Conservation (phyloP, 2,888 invertebrate genomes). For the Oscheius sp. region DNA sequence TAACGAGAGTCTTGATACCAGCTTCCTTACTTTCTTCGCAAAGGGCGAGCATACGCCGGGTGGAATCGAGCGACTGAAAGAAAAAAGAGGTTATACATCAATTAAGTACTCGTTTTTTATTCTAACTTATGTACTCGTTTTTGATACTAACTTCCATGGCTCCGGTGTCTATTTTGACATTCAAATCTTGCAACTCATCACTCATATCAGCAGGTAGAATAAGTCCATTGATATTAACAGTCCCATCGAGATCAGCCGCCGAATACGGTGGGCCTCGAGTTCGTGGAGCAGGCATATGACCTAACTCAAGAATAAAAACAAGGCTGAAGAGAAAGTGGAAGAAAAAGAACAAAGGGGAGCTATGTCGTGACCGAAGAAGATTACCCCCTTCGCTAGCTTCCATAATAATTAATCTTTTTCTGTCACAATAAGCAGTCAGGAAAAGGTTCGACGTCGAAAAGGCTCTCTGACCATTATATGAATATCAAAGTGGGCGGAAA, state of each 20-base stretch:
- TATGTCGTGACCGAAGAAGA: constrained; percentile 5
- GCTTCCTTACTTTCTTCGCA: constrained; percentile 72
- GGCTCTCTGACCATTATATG: constrained; percentile 19
- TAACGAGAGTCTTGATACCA: constrained; percentile 71
- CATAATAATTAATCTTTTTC: constrained; percentile 1
- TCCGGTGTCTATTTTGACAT: constrained; percentile 63
- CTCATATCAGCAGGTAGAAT: constrained; percentile 67
- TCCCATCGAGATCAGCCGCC: constrained; percentile 21
- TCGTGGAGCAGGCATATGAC: constrained; percentile 13
- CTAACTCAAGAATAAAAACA: neutral
- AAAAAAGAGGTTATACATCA: neutral
- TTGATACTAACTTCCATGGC: constrained; percentile 33
- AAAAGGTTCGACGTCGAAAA: no score
- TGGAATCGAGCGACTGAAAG: constrained; percentile 72
- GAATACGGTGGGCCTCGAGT: constrained; percentile 15
- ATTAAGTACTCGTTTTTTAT: no score
- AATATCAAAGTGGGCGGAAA: constrained; percentile 20
- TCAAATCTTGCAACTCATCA: constrained; percentile 65
- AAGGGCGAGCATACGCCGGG: constrained; percentile 71
- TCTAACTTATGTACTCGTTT: no score
- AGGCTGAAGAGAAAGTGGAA: neutral
- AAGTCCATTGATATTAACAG: constrained; percentile 61
- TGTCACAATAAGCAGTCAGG: neutral
- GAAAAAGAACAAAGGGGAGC: neutral
- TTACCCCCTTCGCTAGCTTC: no score